Conservation (phyloP, 2,113 vertebrate genomes). For the Geococcyx californianus region DNA sequence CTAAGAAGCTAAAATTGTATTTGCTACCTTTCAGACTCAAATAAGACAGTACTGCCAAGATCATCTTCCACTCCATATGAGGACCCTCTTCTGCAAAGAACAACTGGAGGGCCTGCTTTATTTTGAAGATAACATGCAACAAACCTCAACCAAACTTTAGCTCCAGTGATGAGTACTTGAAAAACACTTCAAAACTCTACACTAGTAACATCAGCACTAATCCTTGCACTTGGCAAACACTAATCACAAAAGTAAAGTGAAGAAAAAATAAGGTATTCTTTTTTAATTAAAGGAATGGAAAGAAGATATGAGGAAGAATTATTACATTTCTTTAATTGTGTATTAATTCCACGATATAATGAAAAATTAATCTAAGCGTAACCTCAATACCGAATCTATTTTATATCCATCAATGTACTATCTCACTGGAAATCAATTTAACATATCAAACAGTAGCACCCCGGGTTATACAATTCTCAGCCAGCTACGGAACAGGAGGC, state of each 20-base stretch:
- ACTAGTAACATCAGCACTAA: neutral
- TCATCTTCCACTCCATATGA: neutral
- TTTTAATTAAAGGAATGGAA: neutral
- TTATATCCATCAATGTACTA: neutral
- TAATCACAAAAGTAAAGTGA: neutral
- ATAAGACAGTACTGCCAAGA: neutral
- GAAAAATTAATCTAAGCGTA: neutral
- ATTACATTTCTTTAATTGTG: neutral
- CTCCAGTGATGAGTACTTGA: neutral
- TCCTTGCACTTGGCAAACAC: neutral
- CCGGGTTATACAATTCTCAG: neutral
- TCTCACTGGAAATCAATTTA: neutral
- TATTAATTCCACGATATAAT: neutral
- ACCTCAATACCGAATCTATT: neutral
- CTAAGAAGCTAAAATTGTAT: neutral
- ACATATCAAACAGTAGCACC: neutral
- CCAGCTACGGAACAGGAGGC: neutral
- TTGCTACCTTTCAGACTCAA: neutral
- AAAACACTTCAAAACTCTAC: neutral
- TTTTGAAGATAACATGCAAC: neutral
- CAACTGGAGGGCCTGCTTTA: neutral
- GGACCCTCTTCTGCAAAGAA: neutral
- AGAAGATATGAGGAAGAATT: neutral
- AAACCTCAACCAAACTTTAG: neutral
- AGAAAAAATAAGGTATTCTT: neutral